These are phyloP conservation scores for Lasius fuliginosus DNA, from an alignment of 2,888 invertebrate species.

Conservation along the genomic window DNA sequence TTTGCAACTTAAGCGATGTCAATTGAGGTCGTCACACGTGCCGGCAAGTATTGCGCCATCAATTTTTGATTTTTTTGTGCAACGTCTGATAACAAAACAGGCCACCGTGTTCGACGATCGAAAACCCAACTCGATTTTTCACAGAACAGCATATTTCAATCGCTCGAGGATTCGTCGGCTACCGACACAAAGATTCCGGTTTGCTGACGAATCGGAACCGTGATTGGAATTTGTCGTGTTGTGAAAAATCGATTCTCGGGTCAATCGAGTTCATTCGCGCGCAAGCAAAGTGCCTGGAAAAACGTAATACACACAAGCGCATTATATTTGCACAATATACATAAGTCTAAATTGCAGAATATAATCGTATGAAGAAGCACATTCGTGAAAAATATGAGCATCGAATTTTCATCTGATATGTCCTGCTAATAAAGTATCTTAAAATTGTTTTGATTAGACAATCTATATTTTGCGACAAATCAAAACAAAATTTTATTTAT, in stretches of 20 bases:
- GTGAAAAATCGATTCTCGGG: slow-evolving; percentile 23
- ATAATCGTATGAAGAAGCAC: not conserved
- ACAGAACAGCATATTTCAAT: slow-evolving; percentile 59
- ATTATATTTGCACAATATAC: not conserved
- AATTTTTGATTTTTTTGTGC: slow-evolving; percentile 3
- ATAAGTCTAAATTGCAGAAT: not conserved
- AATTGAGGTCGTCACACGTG: slow-evolving; percentile 18
- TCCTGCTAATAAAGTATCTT: slow-evolving; percentile 1
- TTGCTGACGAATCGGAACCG: slow-evolving; percentile 41
- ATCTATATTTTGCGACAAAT: not conserved
- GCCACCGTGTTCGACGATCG: slow-evolving; percentile 56
- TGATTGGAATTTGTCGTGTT: slow-evolving; percentile 22
- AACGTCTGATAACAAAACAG: slow-evolving; percentile 32
- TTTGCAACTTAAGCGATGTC: slow-evolving; percentile 12
- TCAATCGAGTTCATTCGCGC: slow-evolving; percentile 34
- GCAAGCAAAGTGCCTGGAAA: not conserved
- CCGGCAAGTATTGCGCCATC: slow-evolving; percentile 30
- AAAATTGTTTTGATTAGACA: not conserved
- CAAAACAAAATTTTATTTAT: not conserved
- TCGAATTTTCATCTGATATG: not conserved
- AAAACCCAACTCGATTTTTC: slow-evolving; percentile 60
- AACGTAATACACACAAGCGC: not conserved
- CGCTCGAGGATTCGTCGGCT: slow-evolving; percentile 40
- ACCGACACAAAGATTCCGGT: slow-evolving; percentile 51
- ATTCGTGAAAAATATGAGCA: not conserved